phyloP scores from a whole-genome alignment of 2,888 invertebrate species.

The Scaptomyza flava region DNA sequence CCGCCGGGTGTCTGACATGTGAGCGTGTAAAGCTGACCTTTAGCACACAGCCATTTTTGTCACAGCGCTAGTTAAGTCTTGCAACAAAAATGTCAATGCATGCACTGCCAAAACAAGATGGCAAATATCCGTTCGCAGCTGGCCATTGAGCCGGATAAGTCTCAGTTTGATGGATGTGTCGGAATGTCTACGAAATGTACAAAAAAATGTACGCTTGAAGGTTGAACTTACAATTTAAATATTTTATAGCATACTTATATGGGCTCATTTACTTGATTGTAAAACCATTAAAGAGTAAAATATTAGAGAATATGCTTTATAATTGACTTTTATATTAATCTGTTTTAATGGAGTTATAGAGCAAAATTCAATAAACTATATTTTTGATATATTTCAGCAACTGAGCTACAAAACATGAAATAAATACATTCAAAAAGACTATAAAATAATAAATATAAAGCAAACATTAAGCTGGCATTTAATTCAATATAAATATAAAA shows the following conservation, averaged over 20 bases:
- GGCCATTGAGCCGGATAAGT: not conserved
- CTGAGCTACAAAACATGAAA: not conserved
- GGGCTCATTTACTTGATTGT: not conserved
- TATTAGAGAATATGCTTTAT: not conserved
- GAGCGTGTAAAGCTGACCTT: conserved; percentile 14
- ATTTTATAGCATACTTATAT: conserved; percentile 19
- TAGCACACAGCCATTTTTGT: not conserved
- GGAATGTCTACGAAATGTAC: conserved; percentile 8
- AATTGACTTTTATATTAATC: not conserved
- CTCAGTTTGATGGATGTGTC: not conserved
- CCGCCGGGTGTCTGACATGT: conserved; percentile 16
- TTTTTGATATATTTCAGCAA: not conserved
- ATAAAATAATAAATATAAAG: conserved; percentile 1
- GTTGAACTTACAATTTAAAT: not conserved
- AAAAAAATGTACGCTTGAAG: not conserved
- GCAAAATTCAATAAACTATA: not conserved
- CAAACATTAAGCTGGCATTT: not conserved
- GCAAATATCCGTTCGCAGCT: not conserved
- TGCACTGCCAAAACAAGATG: conserved; percentile 16
- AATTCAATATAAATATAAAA: conserved; percentile 18
- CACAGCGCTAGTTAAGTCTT: conserved; percentile 18
- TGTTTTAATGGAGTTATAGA: not conserved
- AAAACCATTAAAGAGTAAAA: too few relatives aligned
- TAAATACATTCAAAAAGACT: not conserved
- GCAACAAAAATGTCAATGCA: not conserved